Evolutionary conservation across 1,140 invertebrate species (phyloP), one percentile per base, ranked within the genome.

Genomic region (Epicauta chinensis): DNA sequence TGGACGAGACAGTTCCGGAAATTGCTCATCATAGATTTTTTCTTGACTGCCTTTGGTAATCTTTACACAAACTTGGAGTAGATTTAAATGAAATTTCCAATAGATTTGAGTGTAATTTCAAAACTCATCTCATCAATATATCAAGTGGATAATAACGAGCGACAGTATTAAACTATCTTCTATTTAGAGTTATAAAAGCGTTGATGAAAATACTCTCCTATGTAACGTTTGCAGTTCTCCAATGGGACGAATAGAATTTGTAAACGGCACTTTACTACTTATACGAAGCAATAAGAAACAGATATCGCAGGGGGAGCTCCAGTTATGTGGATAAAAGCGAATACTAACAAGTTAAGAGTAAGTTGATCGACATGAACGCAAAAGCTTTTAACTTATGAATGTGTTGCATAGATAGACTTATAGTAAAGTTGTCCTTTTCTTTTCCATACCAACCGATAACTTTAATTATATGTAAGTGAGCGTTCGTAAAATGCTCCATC

Each of bases 381-480:
- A 57, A 56, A 56, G 54, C 54, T 56, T 56, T 51, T 51, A 51
- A 43, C 43, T 41, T 42, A 51, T 55, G 43, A 48, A 58, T 35
- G 47, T 47, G 40, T 47, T 41, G 43, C 52, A 51, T 51, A 46
- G 43, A 55, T 58, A 23, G 0, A 23, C 2, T 5, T 3, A 23
- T 3, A 23, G 23, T 5, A 23, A 23, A 23, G 23, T 23, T 23
- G 23, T 23, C 23, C 23, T 23, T 23, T 23, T 7, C 23, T 5
- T n/a, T n/a, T n/a, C n/a, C n/a, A n/a, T n/a, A 23, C 23, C 23
- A 23, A 58, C 56, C 56, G 51, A 58, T 55, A 55, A 58, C 45
- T 47, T 45, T 58, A 54, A 58, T 58, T 23, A 23, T 58, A 54
- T 58, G 52, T 55, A 55, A 49, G 45, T 55, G 56, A 51, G 42